Evolutionary conservation across 2,888 invertebrate species (phyloP), one percentile per base, ranked within the genome.

Genomic region (Apamea epomidion): DNA sequence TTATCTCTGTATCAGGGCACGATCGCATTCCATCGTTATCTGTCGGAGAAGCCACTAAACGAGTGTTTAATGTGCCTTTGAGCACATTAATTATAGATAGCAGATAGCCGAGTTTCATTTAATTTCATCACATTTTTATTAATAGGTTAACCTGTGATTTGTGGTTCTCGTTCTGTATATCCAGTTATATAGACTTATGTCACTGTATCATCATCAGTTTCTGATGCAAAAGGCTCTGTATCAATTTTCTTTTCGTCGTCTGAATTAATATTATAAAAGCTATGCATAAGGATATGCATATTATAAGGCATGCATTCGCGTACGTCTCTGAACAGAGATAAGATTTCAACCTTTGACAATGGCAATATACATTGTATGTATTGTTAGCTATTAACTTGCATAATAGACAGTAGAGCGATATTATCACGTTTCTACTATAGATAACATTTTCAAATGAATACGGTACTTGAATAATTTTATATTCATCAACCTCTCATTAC

Each of bases 21-120:
- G 91, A 95, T 96, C 95, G 92, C 95, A 95, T 96, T 94, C 95
- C 96, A 89, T 90, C 89, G 91, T 94, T 95, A 96, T 96, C 95
- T 94, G 78, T n/a, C 86, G 90, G 92, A 91, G 92, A 91, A 91
- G 91, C 90, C 90, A 90, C 91, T 91, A 92, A 93, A 93, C 93
- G 92, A 92, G 90, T 93, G 92, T 91, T 93, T 95, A 95, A 95
- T 95, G 93, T 93, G 91, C 91, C 93, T 93, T 94, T 92, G 92
- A 95, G 93, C 93, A 93, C 94, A 91, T 93, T 94, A 93, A 94
- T 95, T 94, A 93, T 89, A 94, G 94, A 94, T 94, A 95, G 87
- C 86, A 78, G 82, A 94, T 94, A 95, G 86, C 86, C 76, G 82
- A 86, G 91, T 94, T 94, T 93, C 91, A 91, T 92, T 92, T 90